Conservation (phyloP, 1,140 invertebrate genomes). For the Brachionus manjavacas region DNA sequence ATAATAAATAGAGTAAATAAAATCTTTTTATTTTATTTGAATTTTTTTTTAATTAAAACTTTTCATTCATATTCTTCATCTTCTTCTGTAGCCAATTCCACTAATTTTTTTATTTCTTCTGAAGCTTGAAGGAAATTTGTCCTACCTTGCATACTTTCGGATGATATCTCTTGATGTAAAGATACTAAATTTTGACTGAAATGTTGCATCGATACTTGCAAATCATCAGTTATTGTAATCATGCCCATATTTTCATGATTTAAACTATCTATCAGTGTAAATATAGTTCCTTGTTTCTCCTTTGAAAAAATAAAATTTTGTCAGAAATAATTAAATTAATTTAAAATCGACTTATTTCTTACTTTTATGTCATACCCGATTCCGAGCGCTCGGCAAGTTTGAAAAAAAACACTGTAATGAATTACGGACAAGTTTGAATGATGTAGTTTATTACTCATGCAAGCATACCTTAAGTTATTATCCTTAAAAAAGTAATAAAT, state of each 20-base stretch:
- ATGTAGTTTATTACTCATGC: constrained; percentile 53
- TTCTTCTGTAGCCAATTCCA: constrained; percentile 45
- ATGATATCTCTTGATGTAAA: constrained; percentile 57
- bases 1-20: not conserved
- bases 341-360: constrained; percentile 1
- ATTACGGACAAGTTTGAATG: constrained; percentile 57
- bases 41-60: not conserved
- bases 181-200: constrained; percentile 55
- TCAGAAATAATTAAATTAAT: not conserved
- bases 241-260: constrained; percentile 56
- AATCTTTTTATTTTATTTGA: not conserved
- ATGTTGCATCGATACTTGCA: constrained; percentile 53
- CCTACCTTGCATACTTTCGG: constrained; percentile 57
- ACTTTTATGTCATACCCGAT: constrained; percentile 59
- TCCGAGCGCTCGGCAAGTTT: constrained; percentile 58
- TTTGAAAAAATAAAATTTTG: constrained; percentile 45
- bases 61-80: not conserved
- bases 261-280: constrained; percentile 55
- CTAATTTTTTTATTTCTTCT: constrained; percentile 53
- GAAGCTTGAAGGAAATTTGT: constrained; percentile 57
- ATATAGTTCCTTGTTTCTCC: constrained; percentile 57
- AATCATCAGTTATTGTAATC: constrained; percentile 55
- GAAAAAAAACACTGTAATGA: constrained; percentile 58
- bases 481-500: not conserved
- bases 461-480: constrained; percentile 48